Base-by-base conservation (phyloP, 2,113 vertebrate genomes). In the Chascanopsetta lugubris region DNA sequence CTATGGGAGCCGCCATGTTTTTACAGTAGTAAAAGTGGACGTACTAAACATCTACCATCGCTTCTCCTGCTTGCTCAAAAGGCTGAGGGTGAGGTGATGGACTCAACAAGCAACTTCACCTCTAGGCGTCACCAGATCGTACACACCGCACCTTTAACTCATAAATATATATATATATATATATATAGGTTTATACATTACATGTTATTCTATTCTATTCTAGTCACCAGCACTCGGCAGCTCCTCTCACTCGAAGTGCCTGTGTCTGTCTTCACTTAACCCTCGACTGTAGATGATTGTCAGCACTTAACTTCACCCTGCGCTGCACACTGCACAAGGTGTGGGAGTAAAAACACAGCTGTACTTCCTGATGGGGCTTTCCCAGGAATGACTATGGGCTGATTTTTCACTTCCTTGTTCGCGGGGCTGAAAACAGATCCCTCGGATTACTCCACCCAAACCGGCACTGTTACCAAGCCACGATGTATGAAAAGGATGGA, bases 281-380 rank as follows among this genome's bases (percentile, higher is more conserved):
- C 25, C 20, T 29, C 47, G 11, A 4, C 49, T 34, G 43, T 70
- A 43, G 43, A 71, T 71, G 56, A 70, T 61, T 69, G 53, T 56
- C 49, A 66, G 40, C 66, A 58, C 27, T 45, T 72, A 53, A 72
- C 63, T 13, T 26, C 12, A 49, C 34, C 55, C 22, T 57, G 10
- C 8, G n/a, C 34, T 17, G 4, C 22, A 29, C 40, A 45, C 18
- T 70, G 46, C 53, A 60, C 13, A 46, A 62, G 57, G 72, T 67
- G 50, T 60, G 68, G 60, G 21, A 59, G 57, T 54, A 69, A 74
- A 81, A 77, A 79, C 18, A 72, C 43, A 45, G 51, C 50, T 62
- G 34, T 53, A 82, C 81, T 88, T 90, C 81, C 87, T 72, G 79
- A 25, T 85, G 84, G 84, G 85, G 63, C 42, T 87, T 89, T 86